Base-by-base conservation (phyloP, 2,888 invertebrate species). In the Argyresthia goedartella region DNA sequence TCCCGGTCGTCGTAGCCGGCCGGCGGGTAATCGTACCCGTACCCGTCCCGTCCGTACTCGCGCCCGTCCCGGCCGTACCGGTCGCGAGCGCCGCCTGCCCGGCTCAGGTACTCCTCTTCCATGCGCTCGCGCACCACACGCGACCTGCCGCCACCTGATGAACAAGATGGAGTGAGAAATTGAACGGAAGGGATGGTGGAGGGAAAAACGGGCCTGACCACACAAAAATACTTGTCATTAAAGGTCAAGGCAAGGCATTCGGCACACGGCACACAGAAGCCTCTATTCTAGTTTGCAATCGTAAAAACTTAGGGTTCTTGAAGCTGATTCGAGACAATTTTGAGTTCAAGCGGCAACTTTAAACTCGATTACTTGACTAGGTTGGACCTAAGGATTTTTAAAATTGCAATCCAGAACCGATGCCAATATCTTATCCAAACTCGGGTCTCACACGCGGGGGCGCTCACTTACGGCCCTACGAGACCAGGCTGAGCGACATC, bases 91-190 rank as follows among this genome's bases (percentile, higher is more conserved):
- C 25, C 25, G 25, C 25, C 25, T 6, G 25, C 25, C 56, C 79
- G 77, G 59, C 64, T 60, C 73, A 82, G 81, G 64, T 84, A 80
- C 62, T 90, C 90, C 64, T 90, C 90, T 66, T 79, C 77, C 73
- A 90, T 68, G 71, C 90, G 76, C 67, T 86, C 87, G 57, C 81
- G 76, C 59, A 88, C 73, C 60, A 85, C 85, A 57, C 90, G 81
- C 56, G 75, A 67, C 56, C 84, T 69, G 56, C 78, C 77, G 53
- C 84, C 82, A 81, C 69, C 1, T 15, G 13, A 6, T 25, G 42
- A 46, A 48, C 14, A 47, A 11, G 8, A 15, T n/a, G 15, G 35
- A 11, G 15, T 49, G 1, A 49, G 36, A n/a, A n/a, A 9, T 3
- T 13, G 16, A 9, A 16, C 33, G 10, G 47, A 33, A n/a, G 13